Evolutionary conservation across 2,888 invertebrate genomes (phyloP).

Genomic region (Pelosia muscerda): DNA sequence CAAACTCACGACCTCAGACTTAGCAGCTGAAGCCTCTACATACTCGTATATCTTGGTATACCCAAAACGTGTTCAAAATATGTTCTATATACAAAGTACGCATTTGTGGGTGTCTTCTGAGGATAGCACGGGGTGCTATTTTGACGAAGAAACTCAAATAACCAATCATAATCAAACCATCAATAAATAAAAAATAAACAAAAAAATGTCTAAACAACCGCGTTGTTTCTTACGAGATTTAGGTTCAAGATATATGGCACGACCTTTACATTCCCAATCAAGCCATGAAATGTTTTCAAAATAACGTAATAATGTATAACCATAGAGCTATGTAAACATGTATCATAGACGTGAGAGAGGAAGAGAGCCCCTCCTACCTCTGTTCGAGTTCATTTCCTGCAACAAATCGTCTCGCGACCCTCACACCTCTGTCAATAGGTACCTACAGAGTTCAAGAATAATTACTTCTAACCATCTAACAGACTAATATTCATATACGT

Average conservation of each 20-base stretch:
- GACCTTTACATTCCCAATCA: no score
- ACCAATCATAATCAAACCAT: no score
- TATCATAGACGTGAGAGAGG: background rate
- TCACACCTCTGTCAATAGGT: constrained; percentile 4
- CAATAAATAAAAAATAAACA: no score
- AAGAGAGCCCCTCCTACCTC: constrained; percentile 64
- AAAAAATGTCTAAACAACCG: no score
- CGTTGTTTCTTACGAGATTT: no score
- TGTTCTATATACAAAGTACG: no score
- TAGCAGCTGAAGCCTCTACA: background rate
- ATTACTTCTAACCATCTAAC: background rate
- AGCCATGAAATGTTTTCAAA: background rate
- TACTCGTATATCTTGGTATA: no score
- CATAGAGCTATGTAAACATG: background rate
- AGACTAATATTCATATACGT: background rate
- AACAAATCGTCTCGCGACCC: constrained; percentile 71
- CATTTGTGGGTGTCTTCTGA: no score
- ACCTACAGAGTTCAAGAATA: background rate
- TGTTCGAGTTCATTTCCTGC: constrained; percentile 77
- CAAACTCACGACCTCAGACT: background rate
- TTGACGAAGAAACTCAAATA: no score
- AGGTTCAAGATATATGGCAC: no score
- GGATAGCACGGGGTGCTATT: no score
- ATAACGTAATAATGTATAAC: background rate
- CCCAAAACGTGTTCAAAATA: no score